Evolutionary conservation across 1,140 invertebrate genomes (phyloP), one percentile per base, ranked within the genome.

Genomic region (Holotrichia oblita): DNA sequence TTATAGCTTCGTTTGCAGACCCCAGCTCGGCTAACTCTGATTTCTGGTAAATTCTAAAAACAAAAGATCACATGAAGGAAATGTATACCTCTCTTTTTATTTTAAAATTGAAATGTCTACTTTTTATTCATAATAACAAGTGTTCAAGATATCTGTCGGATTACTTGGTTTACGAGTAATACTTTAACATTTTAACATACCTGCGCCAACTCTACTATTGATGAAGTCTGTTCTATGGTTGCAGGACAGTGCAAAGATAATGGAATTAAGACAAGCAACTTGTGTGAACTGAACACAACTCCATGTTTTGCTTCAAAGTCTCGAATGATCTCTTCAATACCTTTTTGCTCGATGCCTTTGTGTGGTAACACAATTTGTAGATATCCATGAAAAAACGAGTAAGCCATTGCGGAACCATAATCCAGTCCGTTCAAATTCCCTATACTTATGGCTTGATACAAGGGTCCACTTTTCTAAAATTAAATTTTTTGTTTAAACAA

Each of bases 381-480:
- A 83, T 92, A 93, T 0, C 92, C 92, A 81, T 92, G 90, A 78
- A 89, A 91, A 83, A 89, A 93, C 76, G 87, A 91, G 7, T 89
- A 90, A 1, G 92, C 92, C 91, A 93, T 92, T 1, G 89, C 89
- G 7, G 87, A 88, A 0, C 91, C 92, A 81, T 90, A 92, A 83
- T 90, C 89, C 3, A 90, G 44, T 12, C 77, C 77, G 75, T 44
- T 74, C 40, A 74, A 42, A 22, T 41, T 74, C 8, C 34, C 40
- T 69, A 77, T 34, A 72, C 12, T 40, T 34, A 77, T 72, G 0
- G 64, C 40, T 17, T 69, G 27, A 55, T 77, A 77, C 17, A 59
- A 59, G 3, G 44, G 55, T 9, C 55, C 55, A 72, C 9, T n/a
- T 41, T 74, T 44, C 48, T 61, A 69, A 40, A 77, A 77, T 72